Evolutionary conservation across 2,113 vertebrate genomes (phyloP), one percentile per base, ranked within the genome.

Genomic region (Tauraco erythrolophus): DNA sequence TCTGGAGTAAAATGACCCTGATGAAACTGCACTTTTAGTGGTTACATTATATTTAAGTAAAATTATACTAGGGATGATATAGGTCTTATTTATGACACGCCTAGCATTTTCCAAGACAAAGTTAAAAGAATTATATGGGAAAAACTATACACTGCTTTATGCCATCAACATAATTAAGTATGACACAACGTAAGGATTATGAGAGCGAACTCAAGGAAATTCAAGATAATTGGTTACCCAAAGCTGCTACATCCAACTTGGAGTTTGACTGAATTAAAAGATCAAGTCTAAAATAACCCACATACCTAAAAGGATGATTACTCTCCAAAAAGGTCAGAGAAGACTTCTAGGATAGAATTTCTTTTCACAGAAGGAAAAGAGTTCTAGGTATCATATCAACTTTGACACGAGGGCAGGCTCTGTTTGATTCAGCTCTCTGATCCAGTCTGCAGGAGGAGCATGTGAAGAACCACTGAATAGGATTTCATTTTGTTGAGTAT

Each of bases 251-350:
- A 88, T 91, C 64, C 61, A 88, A 56, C 24, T 72, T 76, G 43
- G 27, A 76, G 45, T 33, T 31, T 51, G n/a, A 94, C 79, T 72
- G 84, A 74, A 96, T 72, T 87, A 89, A 91, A 72, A 79, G 21
- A 83, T 80, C 30, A 90, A 79, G 17, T 15, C 9, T 43, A 84
- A 94, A 81, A 68, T 31, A 94, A 54, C 33, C 5, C 72, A 89
- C 51, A 56, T 30, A 89, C 28, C n/a, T 46, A 58, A 41, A 75
- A 89, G 50, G 27, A 79, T 61, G 28, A 53, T 39, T 27, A 46
- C 22, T 69, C 19, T 89, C 45, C 22, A n/a, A 33, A 92, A 82
- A 81, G 41, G 41, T 15, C 51, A 75, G 23, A 60, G n/a, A 48
- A 61, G 23, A 37, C 31, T 68, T 66, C 23, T 39, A 64, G 48